Evolutionary conservation across 1,140 invertebrate species (phyloP).

Genomic region (Magallana ariakensis): DNA sequence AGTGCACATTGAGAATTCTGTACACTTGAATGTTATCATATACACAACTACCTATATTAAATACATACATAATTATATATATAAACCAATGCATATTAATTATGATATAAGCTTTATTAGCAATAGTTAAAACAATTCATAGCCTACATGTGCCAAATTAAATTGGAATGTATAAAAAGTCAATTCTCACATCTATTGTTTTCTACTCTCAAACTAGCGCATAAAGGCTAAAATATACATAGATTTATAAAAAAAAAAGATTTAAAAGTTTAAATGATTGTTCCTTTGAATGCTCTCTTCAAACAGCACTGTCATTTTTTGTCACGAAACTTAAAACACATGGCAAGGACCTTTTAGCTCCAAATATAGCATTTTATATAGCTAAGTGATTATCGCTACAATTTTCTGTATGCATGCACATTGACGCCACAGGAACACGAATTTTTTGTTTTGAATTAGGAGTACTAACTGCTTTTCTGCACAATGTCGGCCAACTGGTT

Average conservation of each 20-base stretch:
- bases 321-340: slow-evolving; percentile 27
- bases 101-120: slow-evolving; percentile 30
- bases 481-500: slow-evolving; percentile 47
- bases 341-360: slow-evolving; percentile 43
- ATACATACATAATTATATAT: slow-evolving; percentile 14
- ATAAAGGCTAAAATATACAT: slow-evolving; percentile 26
- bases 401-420: slow-evolving; percentile 57
- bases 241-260: neutral
- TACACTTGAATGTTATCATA: slow-evolving; percentile 19
- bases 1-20: neutral
- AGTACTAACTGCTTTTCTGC: slow-evolving; percentile 32
- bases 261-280: slow-evolving; percentile 24
- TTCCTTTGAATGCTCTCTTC: slow-evolving; percentile 18
- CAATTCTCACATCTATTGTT: neutral
- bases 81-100: slow-evolving; percentile 35
- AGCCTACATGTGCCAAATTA: slow-evolving; percentile 21
- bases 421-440: slow-evolving; percentile 46
- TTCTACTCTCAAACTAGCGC: neutral
- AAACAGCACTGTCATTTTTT: slow-evolving; percentile 36
- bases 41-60: slow-evolving; percentile 10
- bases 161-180: slow-evolving; percentile 21
- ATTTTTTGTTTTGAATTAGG: slow-evolving; percentile 42
- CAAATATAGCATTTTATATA: slow-evolving; percentile 41
- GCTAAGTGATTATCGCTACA: slow-evolving; percentile 46
- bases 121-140: slow-evolving; percentile 12